These are phyloP conservation scores for Ophion ellenae DNA, from an alignment of 2,888 invertebrate species.

Conservation along the genomic window DNA sequence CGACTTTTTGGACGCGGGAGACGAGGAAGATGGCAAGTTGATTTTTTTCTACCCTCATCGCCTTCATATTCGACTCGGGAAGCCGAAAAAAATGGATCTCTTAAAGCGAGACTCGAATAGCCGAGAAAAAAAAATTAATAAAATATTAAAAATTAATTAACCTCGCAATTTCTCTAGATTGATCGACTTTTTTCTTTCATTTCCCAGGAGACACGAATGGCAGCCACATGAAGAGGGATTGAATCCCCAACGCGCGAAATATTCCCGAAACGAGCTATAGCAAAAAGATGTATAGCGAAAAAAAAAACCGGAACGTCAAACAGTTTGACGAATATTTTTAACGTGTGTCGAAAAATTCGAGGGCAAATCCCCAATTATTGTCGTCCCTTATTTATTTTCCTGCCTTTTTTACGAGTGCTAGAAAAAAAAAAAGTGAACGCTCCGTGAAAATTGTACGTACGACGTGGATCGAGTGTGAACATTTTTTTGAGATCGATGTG, in stretches of 20 bases:
- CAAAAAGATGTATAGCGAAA: not conserved
- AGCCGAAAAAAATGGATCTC: too few species aligned
- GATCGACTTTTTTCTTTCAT: not conserved
- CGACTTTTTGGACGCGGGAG: conserved; percentile 96
- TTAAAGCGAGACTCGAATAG: not conserved
- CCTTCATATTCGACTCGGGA: not conserved
- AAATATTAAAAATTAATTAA: not conserved
- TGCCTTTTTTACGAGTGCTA: conserved; percentile 2
- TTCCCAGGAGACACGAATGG: conserved; percentile 64
- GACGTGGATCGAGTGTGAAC: not conserved
- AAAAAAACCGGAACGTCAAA: not conserved
- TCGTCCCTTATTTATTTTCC: conserved; percentile 1
- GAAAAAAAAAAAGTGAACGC: conserved; percentile 1
- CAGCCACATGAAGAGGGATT: conserved; percentile 82
- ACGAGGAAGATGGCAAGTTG: conserved; percentile 87
- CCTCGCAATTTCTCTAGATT: not conserved
- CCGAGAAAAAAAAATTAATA: not conserved
- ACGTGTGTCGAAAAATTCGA: not conserved
- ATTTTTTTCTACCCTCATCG: not conserved
- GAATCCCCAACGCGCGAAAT: conserved; percentile 51
- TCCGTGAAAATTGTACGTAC: not conserved
- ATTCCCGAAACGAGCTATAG: conserved; percentile 8
- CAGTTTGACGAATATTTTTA: not conserved
- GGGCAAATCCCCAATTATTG: not conserved
- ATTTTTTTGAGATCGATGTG: not conserved